phyloP scores from a whole-genome alignment of 2,797 vertebrate genomes.

The Intellagama lesueurii region DNA sequence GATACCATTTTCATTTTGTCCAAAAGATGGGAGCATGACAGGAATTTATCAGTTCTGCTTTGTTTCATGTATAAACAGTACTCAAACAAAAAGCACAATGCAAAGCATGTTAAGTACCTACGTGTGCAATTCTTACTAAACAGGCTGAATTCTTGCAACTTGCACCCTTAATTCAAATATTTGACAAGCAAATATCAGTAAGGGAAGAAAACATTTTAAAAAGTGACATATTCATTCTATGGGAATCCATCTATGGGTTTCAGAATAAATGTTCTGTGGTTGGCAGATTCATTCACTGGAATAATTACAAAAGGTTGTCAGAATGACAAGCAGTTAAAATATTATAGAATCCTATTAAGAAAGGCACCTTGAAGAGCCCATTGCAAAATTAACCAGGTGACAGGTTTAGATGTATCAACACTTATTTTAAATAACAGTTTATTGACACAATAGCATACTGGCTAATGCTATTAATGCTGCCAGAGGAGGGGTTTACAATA shows the following conservation, averaged over 20 bases:
- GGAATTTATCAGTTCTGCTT: background rate
- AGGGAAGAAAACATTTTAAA: background rate
- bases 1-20: background rate
- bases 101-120: background rate
- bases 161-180: conserved; percentile 32
- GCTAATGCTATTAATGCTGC: conserved; percentile 14
- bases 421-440: conserved; percentile 15
- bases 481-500: conserved; percentile 6
- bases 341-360: conserved; percentile 10
- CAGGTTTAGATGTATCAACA: background rate
- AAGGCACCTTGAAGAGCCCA: background rate
- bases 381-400: conserved; percentile 20
- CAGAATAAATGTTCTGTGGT: conserved; percentile 39
- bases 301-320: conserved; percentile 33
- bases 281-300: conserved; percentile 31
- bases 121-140: background rate
- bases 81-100: background rate
- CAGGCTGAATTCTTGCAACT: conserved; percentile 39
- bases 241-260: background rate
- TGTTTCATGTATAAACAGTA: background rate
- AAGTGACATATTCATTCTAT: background rate
- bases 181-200: conserved; percentile 40
- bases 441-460: conserved; percentile 17
- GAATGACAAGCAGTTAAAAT: conserved; percentile 33
- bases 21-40: background rate